Base-by-base conservation (phyloP, 2,888 invertebrate genomes). In the Caenorhabditis sulstoni region DNA sequence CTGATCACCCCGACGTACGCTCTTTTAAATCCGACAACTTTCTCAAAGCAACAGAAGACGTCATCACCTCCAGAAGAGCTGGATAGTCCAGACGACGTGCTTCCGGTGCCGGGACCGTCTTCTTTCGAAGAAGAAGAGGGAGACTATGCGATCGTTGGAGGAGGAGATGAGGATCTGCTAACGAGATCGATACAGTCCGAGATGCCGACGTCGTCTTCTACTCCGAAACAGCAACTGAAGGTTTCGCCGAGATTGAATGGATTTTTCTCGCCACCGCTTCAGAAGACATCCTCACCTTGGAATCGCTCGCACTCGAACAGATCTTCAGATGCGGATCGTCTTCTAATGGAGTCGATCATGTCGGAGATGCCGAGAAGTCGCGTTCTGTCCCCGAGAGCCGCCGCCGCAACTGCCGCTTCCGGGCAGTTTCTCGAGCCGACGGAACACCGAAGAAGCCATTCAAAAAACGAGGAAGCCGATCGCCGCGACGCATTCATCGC, bases 401-500 rank as follows among this genome's bases (percentile, higher is more conserved):
- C 65, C n/a, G n/a, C n/a, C 4, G 64, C n/a, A 41, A n/a, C n/a
- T n/a, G n/a, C n/a, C 7, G 29, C 29, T 29, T 7, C 29, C 29
- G 49, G 39, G 9, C 75, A 44, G 39, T 58, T 22, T 49, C 59
- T 59, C 18, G 64, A 59, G 35, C 44, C 35, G 14, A 49, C 29
- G 29, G 29, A 29, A 7, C 29, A 37, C 4, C 20, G 58, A 37
- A 22, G 59, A 20, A 67, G 68, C 11, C 67, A 45, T 67, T 74
- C 81, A 82, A 82, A 82, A 82, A 82, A 82, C 82, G 82, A 58
- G 77, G 55, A 67, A 58, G 79, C 77, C 82, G 79, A 75, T 79
- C 79, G 75, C 79, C 79, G 70, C 67, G 78, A 79, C 66, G 67
- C 53, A 14, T 23, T 59, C 57, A 74, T 47, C 59, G 67, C 68